Base-by-base conservation (phyloP, 2,113 vertebrate species). In the Panthera tigris region DNA sequence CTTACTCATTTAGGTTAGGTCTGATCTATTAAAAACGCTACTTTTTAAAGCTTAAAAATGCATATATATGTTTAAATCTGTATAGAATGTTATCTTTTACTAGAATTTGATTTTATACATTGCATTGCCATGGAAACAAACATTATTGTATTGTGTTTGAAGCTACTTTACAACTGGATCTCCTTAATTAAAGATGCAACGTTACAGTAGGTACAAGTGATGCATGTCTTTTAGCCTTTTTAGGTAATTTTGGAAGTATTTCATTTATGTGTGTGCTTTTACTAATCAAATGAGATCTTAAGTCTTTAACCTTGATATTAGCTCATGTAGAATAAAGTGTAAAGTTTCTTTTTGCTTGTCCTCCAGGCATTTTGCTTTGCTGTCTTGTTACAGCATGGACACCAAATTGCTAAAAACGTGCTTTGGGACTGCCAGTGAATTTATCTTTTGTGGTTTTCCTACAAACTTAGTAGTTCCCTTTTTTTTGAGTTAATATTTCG, bases 351-450 rank as follows among this genome's bases (percentile, higher is more conserved):
- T 98, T 79, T 97, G 96, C 96, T 96, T 96, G 27, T 96, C 93
- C 92, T 52, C 52, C 96, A 99, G 98, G 96, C 85, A 79, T 98
- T 98, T 96, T 80, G 94, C 92, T 98, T 96, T 98, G 97, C 97
- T 96, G 95, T 91, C 92, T 93, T 97, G 98, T 88, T 96, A 39
- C 97, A 98, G 97, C 96, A 98, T 98, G 98, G 97, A 97, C 87
- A 89, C 81, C 98, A 96, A 61, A 21, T 98, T 82, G 52, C 97
- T 97, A 95, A 89, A 91, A n/a, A 31, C 86, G 73, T 63, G 97
- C 86, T 13, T 52, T 97, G 98, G 98, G 97, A 95, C 90, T 73
- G 95, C 63, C 83, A 94, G 57, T 98, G 97, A 98, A 91, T 93
- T 92, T 95, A 73, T n/a, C 50, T 93, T 85, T 95, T 78, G 97